Conservation (phyloP, 2,888 invertebrate species). For the Platycheirus rosarum region DNA sequence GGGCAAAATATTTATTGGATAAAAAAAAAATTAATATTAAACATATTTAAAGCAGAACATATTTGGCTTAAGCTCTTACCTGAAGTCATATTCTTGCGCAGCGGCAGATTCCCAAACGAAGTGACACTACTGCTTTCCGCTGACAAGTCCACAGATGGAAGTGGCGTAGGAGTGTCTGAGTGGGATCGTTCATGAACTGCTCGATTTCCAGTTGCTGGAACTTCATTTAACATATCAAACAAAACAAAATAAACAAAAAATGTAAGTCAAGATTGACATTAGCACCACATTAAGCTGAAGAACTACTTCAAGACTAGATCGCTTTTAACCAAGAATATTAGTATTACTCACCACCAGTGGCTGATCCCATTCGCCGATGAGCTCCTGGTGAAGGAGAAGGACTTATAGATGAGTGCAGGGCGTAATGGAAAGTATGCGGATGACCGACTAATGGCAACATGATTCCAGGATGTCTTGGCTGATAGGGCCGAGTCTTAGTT, state of each 20-base stretch:
- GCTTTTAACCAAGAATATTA: not conserved
- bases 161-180: slow-evolving; percentile 92
- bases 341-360: slow-evolving; percentile 80
- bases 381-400: slow-evolving; percentile 83
- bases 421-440: slow-evolving; percentile 77
- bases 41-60: not conserved
- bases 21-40: not conserved
- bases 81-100: slow-evolving; percentile 91
- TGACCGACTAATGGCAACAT: slow-evolving; percentile 85
- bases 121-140: slow-evolving; percentile 98
- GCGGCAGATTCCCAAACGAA: slow-evolving; percentile 93
- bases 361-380: slow-evolving; percentile 86
- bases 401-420: slow-evolving; percentile 76
- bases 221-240: slow-evolving; percentile 63
- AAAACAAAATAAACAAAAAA: slow-evolving; percentile 53
- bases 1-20: not conserved
- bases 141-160: slow-evolving; percentile 94
- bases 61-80: slow-evolving; percentile 82
- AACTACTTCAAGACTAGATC: slow-evolving; percentile 2
- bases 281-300: slow-evolving; percentile 3
- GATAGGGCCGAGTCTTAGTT: slow-evolving; percentile 93
- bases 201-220: slow-evolving; percentile 82
- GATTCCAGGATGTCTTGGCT: slow-evolving; percentile 87
- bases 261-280: slow-evolving; percentile 5
- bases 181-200: slow-evolving; percentile 94